Percentiles rank a stretch among this genome's conserved stretches.
Conservation (phyloP, 2,113 vertebrate species). For the Oncorhynchus mykiss region DNA sequence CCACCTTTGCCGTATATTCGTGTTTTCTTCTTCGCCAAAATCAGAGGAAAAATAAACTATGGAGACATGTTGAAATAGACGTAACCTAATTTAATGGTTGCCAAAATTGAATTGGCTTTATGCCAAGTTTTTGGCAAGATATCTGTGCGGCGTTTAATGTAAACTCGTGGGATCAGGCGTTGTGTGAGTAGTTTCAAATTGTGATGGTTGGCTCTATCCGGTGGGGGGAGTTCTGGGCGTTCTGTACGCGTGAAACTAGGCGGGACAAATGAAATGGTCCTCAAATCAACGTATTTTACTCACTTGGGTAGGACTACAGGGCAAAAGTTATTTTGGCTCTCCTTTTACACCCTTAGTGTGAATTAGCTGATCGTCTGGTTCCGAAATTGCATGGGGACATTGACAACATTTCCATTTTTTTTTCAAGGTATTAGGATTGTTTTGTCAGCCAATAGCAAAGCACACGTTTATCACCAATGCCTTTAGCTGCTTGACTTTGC, state of each 20-base stretch:
- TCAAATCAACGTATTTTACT: not conserved
- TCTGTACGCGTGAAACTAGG: constrained; percentile 30
- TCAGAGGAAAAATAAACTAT: no score
- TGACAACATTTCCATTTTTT: not conserved
- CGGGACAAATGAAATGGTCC: constrained; percentile 37
- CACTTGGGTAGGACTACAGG: not conserved
- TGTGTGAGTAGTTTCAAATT: not conserved
- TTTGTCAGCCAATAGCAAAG: not conserved
- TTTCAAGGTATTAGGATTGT: not conserved
- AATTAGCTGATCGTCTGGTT: not conserved
- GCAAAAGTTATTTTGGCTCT: not conserved
- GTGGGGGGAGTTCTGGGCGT: constrained; percentile 14
- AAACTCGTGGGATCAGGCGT: not conserved
- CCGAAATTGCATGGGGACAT: not conserved
- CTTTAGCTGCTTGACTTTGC: not conserved
- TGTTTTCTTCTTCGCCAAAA: no score
- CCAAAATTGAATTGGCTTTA: no score
- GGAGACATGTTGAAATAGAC: no score
- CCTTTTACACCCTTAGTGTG: not conserved
- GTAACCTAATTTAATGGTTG: no score
- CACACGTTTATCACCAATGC: no score
- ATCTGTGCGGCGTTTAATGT: no score
- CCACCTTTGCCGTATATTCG: no score
- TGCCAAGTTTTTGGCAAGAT: no score
- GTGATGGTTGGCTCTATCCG: constrained; percentile 21